These are phyloP conservation scores for Tragelaphus eurycerus DNA, from an alignment of 2,797 vertebrate genomes.

Conservation along the genomic window DNA sequence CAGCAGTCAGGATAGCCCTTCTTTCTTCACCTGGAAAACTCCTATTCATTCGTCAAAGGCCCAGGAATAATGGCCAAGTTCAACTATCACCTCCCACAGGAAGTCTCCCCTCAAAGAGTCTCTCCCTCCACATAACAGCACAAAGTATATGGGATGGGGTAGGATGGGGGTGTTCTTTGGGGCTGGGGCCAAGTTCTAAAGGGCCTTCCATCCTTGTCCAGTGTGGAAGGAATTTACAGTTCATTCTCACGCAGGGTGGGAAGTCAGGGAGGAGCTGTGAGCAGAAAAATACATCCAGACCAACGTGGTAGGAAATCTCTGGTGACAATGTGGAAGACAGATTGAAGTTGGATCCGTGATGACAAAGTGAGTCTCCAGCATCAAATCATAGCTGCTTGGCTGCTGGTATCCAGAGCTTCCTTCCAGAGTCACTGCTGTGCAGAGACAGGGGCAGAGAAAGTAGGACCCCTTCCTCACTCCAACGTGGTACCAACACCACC, in stretches of 20 bases:
- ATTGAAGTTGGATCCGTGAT: neutral
- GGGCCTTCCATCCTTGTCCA: neutral
- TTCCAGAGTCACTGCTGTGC: neutral
- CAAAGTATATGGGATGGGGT: fast-evolving
- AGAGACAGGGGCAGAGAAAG: fast-evolving
- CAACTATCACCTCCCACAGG: neutral
- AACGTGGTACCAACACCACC: fast-evolving
- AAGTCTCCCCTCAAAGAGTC: neutral
- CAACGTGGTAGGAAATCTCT: neutral
- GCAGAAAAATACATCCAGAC: neutral
- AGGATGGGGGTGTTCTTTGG: too few relatives aligned
- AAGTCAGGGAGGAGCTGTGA: neutral
- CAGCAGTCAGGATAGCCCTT: neutral
- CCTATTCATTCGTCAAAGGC: neutral
- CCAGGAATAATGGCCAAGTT: neutral
- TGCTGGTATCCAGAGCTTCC: neutral
- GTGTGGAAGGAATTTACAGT: neutral
- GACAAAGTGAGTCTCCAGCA: neutral
- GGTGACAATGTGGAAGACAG: neutral
- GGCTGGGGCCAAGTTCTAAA: neutral
- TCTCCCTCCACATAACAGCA: neutral
- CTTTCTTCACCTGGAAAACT: neutral
- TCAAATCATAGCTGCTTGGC: neutral
- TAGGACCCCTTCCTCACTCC: too few relatives aligned
- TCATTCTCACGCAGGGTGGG: neutral